phyloP scores from a whole-genome alignment of 2,113 vertebrate species.

The Ciconia maguari region DNA sequence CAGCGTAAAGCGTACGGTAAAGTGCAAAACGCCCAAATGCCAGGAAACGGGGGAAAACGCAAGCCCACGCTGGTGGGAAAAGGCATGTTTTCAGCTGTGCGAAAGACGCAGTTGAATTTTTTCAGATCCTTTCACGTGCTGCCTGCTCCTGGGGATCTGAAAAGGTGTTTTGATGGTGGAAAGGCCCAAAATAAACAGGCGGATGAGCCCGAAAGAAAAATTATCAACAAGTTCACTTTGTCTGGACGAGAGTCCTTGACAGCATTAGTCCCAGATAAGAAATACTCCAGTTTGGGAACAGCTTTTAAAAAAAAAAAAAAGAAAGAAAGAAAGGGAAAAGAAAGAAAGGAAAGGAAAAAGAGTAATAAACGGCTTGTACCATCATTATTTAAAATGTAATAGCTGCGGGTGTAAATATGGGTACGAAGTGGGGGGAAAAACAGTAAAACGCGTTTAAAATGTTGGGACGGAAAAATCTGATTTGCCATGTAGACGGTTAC shows the following conservation, averaged over 20 bases:
- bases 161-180: neutral
- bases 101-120: neutral
- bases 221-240: slow-evolving; percentile 67
- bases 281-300: neutral
- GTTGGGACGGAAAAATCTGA: neutral
- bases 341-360: neutral
- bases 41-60: slow-evolving; percentile 51
- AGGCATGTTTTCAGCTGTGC: neutral
- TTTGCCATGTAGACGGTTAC: neutral
- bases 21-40: slow-evolving; percentile 40
- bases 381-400: neutral
- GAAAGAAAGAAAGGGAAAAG: too few species aligned
- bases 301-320: neutral
- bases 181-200: slow-evolving; percentile 58
- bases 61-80: neutral
- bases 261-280: neutral
- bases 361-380: neutral
- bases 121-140: neutral
- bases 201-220: slow-evolving; percentile 22
- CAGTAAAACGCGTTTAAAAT: neutral
- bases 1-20: slow-evolving; percentile 40
- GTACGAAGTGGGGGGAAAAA: neutral
- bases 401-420: neutral
- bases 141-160: neutral
- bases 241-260: slow-evolving; percentile 9